Conservation (phyloP, 2,113 vertebrate genomes). For the Elgaria multicarinata region DNA sequence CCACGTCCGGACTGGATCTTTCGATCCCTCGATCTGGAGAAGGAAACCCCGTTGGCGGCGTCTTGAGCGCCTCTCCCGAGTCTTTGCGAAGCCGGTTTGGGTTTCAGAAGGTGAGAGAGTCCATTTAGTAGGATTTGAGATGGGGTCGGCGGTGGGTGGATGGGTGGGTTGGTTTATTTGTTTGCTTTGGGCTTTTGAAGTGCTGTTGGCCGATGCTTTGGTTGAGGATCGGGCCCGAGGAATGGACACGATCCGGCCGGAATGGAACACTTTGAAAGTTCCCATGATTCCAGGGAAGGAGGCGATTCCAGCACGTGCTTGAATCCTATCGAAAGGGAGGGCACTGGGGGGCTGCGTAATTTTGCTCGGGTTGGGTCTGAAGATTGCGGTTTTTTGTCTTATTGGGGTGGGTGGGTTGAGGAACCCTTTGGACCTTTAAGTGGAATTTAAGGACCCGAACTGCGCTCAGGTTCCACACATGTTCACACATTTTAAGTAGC, state of each 20-base stretch:
- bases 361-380: too few species aligned
- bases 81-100: conserved; percentile 65
- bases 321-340: not conserved
- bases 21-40: conserved; percentile 56
- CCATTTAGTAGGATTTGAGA: too few species aligned
- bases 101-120: conserved; percentile 76
- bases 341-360: not conserved
- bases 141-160: too few species aligned
- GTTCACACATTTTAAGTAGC: too few species aligned
- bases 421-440: too few species aligned
- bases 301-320: not conserved
- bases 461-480: too few species aligned
- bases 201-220: not conserved
- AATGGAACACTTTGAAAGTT: too few species aligned
- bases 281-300: fast-evolving
- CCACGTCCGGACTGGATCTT: not conserved
- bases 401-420: too few species aligned
- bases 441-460: too few species aligned
- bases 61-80: conserved; percentile 65
- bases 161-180: not conserved
- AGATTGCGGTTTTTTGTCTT: too few species aligned
- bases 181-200: not conserved
- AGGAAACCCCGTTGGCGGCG: conserved; percentile 66
- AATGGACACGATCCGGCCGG: not conserved
- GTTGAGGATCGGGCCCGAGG: not conserved